Base-by-base conservation (phyloP, 2,797 vertebrate species). In the Hydrophis major region DNA sequence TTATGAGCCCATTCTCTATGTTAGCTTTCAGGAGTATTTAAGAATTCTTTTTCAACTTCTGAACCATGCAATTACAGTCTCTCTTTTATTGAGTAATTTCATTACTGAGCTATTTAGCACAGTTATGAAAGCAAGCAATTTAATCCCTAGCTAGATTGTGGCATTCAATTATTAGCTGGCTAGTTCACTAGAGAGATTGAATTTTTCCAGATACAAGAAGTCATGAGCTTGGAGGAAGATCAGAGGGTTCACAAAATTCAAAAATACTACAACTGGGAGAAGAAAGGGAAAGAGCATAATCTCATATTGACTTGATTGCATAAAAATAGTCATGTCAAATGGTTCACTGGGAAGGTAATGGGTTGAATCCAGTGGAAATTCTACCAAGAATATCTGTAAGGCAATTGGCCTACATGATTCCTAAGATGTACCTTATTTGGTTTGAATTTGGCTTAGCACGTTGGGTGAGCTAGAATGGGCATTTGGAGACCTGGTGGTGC, bases 21-120 rank as follows among this genome's bases (percentile, higher is more conserved):
- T 18, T 61, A 27, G 92, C 86, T 78, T 78, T 90, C 56, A 93
- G 89, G 56, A 91, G 86, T 53, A 50, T 88, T 88, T 74, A 47
- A 93, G 25, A 93, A 93, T 93, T 93, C 86, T 86, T 74, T 87
- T 90, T 88, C 92, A 91, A 47, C 42, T 90, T 83, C 86, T 83
- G 86, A 93, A 93, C 56, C 66, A 88, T 66, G 89, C 92, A 93
- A 91, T 93, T 93, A 91, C 63, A 93, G 66, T 18, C 56, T 60
- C 66, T 27, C 86, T 78, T 93, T 78, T 93, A 90, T 61, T 87
- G n/a, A 93, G 86, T 93, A 91, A 93, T 91, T 93, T 60, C 86
- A 93, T 93, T 93, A 93, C 90, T 91, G 88, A 91, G 89, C 89
- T 88, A 88, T 93, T 91, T 93, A 53, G 53, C 20, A 28, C 63